A percentile compares a stretch with the other conserved stretches of the same genome.
Evolutionary conservation across 2,797 vertebrate genomes (phyloP).

Genomic region (Ceryle rudis): DNA sequence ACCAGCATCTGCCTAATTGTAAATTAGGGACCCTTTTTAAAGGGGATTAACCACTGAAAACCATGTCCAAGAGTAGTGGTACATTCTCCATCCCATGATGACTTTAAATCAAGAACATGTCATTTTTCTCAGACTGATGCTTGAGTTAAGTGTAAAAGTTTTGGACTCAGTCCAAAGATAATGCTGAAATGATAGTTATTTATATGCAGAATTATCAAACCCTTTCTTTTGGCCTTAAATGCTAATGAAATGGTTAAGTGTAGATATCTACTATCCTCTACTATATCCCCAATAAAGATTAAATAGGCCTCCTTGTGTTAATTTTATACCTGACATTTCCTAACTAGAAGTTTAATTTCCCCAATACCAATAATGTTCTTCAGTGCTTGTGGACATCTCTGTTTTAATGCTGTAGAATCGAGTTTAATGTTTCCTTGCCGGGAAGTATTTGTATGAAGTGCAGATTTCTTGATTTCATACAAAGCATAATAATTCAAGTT

Average conservation of each 20-base stretch:
- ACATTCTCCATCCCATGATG: not conserved
- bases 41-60: not conserved
- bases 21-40: not conserved
- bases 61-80: not conserved
- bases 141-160: not conserved
- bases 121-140: not conserved
- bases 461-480: not conserved
- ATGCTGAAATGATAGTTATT: not conserved
- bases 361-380: not conserved
- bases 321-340: not conserved
- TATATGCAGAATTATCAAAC: not conserved
- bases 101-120: not conserved
- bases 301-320: not conserved
- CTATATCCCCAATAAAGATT: not conserved
- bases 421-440: not conserved
- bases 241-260: not conserved
- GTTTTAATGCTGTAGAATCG: not conserved
- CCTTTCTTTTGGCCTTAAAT: not conserved
- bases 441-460: not conserved
- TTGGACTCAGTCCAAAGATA: not conserved
- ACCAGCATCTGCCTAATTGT: not conserved
- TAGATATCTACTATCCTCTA: not conserved
- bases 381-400: not conserved
- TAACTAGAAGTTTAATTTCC: slow-evolving; percentile 2
- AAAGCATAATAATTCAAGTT: not conserved